Evolutionary conservation across 2,888 invertebrate genomes (phyloP).

Genomic region (Conomelus anceps): DNA sequence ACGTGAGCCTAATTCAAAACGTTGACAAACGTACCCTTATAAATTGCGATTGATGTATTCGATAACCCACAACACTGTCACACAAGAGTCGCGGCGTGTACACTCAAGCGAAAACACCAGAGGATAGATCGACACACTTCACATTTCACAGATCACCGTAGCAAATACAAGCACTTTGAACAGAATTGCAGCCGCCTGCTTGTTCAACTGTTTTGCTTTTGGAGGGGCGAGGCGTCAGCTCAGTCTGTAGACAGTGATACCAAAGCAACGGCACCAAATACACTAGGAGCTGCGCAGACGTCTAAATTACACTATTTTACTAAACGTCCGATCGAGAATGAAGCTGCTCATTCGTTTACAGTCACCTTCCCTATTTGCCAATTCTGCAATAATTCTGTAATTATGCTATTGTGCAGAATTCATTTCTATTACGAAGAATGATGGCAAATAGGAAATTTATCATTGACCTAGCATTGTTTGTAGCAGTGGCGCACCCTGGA

Average conservation of each 20-base stretch:
- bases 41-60: background rate
- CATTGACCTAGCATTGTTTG: too few relatives aligned
- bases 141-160: background rate
- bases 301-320: background rate
- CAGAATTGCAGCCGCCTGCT: background rate
- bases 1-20: background rate
- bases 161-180: background rate
- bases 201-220: background rate
- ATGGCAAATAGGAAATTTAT: too few relatives aligned
- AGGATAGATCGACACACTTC: too few relatives aligned
- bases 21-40: background rate
- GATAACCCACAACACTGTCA: background rate
- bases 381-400: too few relatives aligned
- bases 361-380: too few relatives aligned
- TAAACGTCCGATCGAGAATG: too few relatives aligned
- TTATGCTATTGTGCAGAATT: too few relatives aligned
- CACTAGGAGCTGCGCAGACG: background rate
- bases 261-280: background rate
- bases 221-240: background rate
- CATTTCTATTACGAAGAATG: too few relatives aligned
- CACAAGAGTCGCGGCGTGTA: background rate
- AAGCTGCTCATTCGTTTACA: too few relatives aligned
- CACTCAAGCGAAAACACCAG: background rate
- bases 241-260: background rate
- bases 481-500: too few relatives aligned